Percentiles rank a stretch among this genome's conserved stretches.
Conservation (phyloP, 2,113 vertebrate genomes). For the Calyptomena viridis region DNA sequence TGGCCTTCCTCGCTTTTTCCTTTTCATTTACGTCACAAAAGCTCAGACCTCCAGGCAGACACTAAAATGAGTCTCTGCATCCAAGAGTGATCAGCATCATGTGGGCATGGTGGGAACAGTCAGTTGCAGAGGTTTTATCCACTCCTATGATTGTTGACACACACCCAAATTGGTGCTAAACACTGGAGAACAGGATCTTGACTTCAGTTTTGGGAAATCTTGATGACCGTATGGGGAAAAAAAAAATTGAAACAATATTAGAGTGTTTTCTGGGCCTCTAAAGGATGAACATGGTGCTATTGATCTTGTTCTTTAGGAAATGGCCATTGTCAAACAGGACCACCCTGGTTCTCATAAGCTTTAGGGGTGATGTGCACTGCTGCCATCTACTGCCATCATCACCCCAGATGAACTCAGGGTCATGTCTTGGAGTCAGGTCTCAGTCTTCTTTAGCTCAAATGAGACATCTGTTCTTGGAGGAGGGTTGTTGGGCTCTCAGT, state of each 20-base stretch:
- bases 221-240: neutral
- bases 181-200: neutral
- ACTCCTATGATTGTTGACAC: neutral
- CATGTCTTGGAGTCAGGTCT: neutral
- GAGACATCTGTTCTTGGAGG: neutral
- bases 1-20: neutral
- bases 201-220: neutral
- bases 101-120: neutral
- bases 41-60: neutral
- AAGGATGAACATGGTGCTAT: neutral
- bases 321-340: neutral
- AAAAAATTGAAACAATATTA: neutral
- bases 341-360: neutral
- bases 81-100: neutral
- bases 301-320: neutral
- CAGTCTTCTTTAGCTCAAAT: neutral
- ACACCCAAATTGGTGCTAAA: neutral
- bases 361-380: neutral
- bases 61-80: neutral
- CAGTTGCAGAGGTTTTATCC: neutral
- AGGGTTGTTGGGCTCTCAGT: neutral
- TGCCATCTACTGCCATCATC: conserved; percentile 8
- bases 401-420: neutral
- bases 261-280: neutral
- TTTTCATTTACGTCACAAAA: neutral